These are phyloP conservation scores for Heteromurus nitidus DNA, from an alignment of 2,888 invertebrate genomes.

Conservation along the genomic window DNA sequence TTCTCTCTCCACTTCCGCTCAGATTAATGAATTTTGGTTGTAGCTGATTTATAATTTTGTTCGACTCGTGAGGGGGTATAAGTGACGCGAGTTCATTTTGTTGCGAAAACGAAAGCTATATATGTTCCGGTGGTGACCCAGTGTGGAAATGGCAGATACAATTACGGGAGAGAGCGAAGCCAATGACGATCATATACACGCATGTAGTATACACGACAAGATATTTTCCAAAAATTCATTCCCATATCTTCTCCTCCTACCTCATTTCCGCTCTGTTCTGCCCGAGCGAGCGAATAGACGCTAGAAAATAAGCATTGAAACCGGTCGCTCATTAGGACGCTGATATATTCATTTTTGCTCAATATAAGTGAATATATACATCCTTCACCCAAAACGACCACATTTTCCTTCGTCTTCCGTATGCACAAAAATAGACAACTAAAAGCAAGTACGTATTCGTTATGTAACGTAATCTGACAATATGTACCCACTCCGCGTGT, in stretches of 20 bases:
- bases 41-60: conserved; percentile 1
- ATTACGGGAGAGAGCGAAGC: background rate
- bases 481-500: conserved; percentile 1
- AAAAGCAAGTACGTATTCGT: no score
- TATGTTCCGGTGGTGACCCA: background rate
- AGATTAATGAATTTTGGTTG: conserved; percentile 18
- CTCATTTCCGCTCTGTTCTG: background rate
- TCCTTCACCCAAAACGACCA: no score
- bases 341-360: conserved; percentile 28
- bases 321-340: conserved; percentile 36
- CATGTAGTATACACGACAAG: no score
- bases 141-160: conserved; percentile 15
- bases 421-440: no score
- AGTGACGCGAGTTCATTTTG: background rate
- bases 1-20: background rate
- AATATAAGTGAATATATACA: no score
- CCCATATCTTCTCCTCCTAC: conserved; percentile 9
- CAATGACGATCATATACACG: background rate
- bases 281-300: conserved; percentile 19
- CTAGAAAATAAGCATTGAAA: conserved; percentile 24
- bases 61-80: background rate
- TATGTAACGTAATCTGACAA: no score
- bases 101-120: background rate
- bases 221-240: conserved; percentile 19
- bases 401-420: no score